A percentile compares a stretch with the other conserved stretches of the same genome.
These are phyloP conservation scores for Cordylochernes scorpioides DNA, from an alignment of 2,888 invertebrate genomes.

Conservation along the genomic window DNA sequence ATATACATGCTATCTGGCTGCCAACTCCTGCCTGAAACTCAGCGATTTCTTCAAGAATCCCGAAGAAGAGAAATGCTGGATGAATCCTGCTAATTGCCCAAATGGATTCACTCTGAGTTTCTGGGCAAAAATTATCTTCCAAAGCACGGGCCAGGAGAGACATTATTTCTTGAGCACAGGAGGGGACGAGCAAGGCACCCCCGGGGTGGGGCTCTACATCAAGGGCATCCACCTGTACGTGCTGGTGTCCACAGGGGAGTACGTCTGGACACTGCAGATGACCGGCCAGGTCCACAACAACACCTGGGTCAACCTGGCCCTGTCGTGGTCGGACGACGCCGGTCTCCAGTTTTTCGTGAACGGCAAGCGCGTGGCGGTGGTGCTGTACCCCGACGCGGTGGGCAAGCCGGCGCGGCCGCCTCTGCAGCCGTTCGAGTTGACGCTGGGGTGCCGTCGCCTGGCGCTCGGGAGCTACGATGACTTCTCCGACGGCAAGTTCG, in stretches of 20 bases:
- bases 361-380: constrained; percentile 6
- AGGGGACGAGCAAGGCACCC: constrained; percentile 13
- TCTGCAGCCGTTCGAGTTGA: constrained; percentile 6
- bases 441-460: constrained; percentile 8
- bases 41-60: constrained; percentile 4
- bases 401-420: constrained; percentile 6
- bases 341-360: constrained; percentile 12
- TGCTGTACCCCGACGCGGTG: constrained; percentile 9
- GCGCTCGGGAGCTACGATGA: constrained; percentile 7
- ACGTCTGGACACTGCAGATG: constrained; percentile 12
- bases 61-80: constrained; percentile 11
- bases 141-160: too few relatives aligned
- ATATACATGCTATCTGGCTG: too few relatives aligned
- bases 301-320: constrained; percentile 16
- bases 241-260: constrained; percentile 13
- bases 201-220: constrained; percentile 14
- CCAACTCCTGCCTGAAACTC: constrained; percentile 11
- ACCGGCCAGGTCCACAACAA: constrained; percentile 11
- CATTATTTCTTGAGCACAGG: constrained; percentile 8
- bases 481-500: constrained; percentile 11
- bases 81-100: constrained; percentile 12
- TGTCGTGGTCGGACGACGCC: constrained; percentile 8
- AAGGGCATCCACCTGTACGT: constrained; percentile 11
- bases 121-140: constrained; percentile 13
- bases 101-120: constrained; percentile 13